Evolutionary conservation across 2,113 vertebrate genomes (phyloP).

Genomic region (Hypocryptadius cinnamomeus): DNA sequence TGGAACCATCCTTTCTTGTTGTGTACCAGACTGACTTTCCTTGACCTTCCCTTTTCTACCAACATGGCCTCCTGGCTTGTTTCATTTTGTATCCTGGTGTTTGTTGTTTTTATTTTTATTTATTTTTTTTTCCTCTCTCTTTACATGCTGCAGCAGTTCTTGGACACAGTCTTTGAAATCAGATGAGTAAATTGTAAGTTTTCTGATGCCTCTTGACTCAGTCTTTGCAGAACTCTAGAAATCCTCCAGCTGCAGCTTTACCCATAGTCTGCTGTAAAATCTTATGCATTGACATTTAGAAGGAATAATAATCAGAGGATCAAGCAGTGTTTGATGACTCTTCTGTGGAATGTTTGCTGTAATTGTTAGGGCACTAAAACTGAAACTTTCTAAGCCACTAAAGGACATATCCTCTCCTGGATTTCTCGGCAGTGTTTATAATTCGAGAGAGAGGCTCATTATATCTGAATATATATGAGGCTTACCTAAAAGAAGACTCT

Average conservation of each 20-base stretch:
- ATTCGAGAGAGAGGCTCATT: background rate
- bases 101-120: background rate
- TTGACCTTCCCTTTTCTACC: background rate
- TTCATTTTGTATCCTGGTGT: background rate
- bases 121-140: background rate
- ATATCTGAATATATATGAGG: background rate
- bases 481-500: background rate
- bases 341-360: background rate
- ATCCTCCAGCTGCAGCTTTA: background rate
- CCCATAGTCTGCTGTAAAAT: background rate
- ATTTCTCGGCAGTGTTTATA: background rate
- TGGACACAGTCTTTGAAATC: background rate
- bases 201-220: background rate
- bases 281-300: background rate
- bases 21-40: background rate
- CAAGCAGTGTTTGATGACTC: background rate
- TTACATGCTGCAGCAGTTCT: background rate
- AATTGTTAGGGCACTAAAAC: background rate
- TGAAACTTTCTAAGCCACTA: background rate
- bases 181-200: background rate
- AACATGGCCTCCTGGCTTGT: background rate
- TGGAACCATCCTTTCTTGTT: background rate
- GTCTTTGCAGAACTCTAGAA: background rate
- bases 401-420: background rate
- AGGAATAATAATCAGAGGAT: background rate